Evolutionary conservation across 2,113 vertebrate species (phyloP).

Genomic region (Platysteira castanea): DNA sequence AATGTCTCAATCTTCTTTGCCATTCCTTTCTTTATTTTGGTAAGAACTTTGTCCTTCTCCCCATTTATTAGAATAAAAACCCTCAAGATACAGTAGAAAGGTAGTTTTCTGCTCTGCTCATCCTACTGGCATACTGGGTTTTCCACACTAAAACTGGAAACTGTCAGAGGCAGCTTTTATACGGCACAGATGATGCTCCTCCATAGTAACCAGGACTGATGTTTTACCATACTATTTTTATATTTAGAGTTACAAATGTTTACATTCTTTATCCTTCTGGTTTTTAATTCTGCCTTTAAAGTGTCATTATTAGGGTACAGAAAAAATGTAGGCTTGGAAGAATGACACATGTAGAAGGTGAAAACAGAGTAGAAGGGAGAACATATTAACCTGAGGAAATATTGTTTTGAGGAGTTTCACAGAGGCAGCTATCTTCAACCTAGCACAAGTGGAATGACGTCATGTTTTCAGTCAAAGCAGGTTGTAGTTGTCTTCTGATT

Average conservation of each 20-base stretch:
- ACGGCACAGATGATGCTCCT: background rate
- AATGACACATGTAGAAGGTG: background rate
- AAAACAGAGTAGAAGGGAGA: background rate
- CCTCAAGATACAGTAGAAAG: background rate
- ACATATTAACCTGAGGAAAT: background rate
- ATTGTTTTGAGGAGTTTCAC: background rate
- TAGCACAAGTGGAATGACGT: background rate
- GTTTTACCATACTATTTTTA: background rate
- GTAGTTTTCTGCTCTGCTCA: background rate
- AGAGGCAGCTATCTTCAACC: background rate
- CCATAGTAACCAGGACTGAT: background rate
- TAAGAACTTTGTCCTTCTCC: background rate
- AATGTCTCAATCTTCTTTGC: background rate
- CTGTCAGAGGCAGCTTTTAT: background rate
- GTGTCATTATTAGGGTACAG: background rate
- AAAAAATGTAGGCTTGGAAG: background rate
- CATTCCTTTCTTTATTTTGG: background rate
- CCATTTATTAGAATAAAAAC: background rate
- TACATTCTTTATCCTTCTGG: background rate
- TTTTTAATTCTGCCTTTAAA: background rate
- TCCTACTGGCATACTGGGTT: background rate
- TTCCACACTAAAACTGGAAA: background rate
- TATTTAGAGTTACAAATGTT: background rate
- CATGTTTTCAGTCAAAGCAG: background rate
- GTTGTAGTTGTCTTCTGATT: background rate